Conservation (phyloP, 2,888 invertebrate species). For the Leistus spinibarbis region DNA sequence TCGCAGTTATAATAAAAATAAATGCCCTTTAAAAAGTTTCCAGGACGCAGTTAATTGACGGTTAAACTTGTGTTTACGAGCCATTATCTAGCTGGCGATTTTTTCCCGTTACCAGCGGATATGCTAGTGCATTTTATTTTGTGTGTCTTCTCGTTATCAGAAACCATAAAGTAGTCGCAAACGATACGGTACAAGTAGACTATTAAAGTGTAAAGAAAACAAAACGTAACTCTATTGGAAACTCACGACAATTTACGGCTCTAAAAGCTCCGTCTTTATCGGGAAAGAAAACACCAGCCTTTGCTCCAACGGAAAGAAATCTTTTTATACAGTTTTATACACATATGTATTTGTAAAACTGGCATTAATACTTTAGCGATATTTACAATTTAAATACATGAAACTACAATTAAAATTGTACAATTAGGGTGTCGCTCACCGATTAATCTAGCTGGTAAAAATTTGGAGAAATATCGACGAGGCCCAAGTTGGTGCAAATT, state of each 20-base stretch:
- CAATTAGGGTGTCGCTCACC: too few relatives aligned
- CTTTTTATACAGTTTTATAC: neutral
- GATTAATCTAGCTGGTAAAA: too few relatives aligned
- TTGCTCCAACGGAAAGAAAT: neutral
- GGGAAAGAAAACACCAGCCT: neutral
- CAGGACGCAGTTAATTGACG: neutral
- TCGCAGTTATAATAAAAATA: neutral
- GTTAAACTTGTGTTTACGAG: neutral
- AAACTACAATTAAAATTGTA: too few relatives aligned
- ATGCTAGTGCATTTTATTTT: neutral
- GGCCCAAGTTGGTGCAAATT: too few relatives aligned
- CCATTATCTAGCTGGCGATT: neutral
- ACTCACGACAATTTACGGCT: neutral
- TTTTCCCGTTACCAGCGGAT: neutral
- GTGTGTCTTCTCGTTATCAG: neutral
- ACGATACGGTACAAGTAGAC: neutral
- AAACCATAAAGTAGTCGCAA: neutral
- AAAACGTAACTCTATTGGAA: neutral
- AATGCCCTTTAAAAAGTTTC: neutral
- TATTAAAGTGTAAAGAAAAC: neutral
- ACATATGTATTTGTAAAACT: too few relatives aligned
- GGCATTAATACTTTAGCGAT: too few relatives aligned
- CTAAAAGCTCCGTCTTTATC: too few relatives aligned
- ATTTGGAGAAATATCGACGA: too few relatives aligned
- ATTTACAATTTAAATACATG: too few relatives aligned